These are phyloP conservation scores for Manacus vitellinus DNA, from an alignment of 2,113 vertebrate genomes.

Conservation along the genomic window DNA sequence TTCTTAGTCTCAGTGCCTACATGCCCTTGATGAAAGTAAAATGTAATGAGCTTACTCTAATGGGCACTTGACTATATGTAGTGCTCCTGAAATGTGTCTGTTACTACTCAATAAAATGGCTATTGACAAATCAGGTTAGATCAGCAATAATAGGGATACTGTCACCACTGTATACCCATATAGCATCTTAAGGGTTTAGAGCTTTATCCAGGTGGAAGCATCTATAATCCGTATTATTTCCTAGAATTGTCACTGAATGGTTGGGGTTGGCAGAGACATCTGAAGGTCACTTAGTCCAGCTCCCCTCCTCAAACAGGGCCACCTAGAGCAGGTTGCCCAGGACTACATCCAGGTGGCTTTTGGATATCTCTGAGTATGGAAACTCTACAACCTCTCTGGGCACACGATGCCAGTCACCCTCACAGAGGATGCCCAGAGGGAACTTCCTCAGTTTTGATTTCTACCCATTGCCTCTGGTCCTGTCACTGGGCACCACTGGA, in stretches of 20 bases:
- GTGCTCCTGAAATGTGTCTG: neutral
- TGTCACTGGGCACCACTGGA: neutral
- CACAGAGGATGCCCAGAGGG: neutral
- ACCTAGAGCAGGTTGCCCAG: neutral
- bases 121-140: neutral
- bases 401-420: neutral
- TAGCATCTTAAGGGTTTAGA: neutral
- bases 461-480: neutral
- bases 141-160: neutral
- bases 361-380: neutral
- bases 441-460: neutral
- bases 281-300: neutral
- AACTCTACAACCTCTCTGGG: neutral
- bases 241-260: neutral
- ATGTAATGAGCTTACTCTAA: constrained; percentile 2
- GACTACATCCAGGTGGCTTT: neutral
- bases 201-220: neutral
- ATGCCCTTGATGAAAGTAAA: constrained; percentile 30
- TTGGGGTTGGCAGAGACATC: neutral
- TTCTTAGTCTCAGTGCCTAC: neutral
- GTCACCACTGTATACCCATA: neutral
- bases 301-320: neutral
- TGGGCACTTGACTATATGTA: constrained; percentile 5
- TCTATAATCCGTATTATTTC: neutral
- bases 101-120: neutral